phyloP scores from a whole-genome alignment of 2,797 vertebrate species.

The Amniataba percoides region DNA sequence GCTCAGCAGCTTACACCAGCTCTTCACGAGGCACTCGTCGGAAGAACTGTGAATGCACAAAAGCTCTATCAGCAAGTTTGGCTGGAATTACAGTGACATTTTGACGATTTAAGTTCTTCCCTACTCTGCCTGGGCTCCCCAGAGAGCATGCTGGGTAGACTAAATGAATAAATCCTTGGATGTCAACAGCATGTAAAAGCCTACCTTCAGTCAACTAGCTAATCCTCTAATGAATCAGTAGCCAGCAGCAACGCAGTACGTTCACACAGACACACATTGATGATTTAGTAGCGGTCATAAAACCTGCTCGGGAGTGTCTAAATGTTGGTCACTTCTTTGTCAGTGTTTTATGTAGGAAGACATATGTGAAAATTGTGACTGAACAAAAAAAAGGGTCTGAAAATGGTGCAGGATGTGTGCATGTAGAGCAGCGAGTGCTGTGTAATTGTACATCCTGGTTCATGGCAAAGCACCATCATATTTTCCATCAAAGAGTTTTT shows the following conservation, averaged over 20 bases:
- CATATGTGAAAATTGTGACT: constrained; percentile 35
- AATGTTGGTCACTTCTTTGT: constrained; percentile 34
- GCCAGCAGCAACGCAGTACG: constrained; percentile 29
- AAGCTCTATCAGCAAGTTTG: constrained; percentile 73
- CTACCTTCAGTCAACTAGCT: constrained; percentile 67
- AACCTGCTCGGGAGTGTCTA: constrained; percentile 23
- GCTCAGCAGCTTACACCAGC: constrained; percentile 73
- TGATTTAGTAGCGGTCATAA: constrained; percentile 46
- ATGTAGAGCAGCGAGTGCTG: constrained; percentile 28
- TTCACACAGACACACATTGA: constrained; percentile 36
- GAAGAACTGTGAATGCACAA: constrained; percentile 65
- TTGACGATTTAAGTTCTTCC: constrained; percentile 68
- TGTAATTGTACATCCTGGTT: constrained; percentile 63
- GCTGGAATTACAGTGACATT: constrained; percentile 72
- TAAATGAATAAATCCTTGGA: constrained; percentile 64
- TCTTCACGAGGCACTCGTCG: constrained; percentile 60
- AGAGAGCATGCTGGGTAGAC: constrained; percentile 52
- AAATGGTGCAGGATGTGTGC: constrained; percentile 50
- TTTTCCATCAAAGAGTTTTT: constrained; percentile 43
- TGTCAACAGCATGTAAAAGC: constrained; percentile 69
- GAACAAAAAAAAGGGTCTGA: constrained; percentile 43
- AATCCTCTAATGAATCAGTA: constrained; percentile 72
- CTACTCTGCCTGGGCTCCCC: constrained; percentile 41
- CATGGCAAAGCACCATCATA: constrained; percentile 30
- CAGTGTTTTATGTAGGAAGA: constrained; percentile 30